A percentile compares a stretch with the other conserved stretches of the same genome.
These are phyloP conservation scores for Periparus ater DNA, from an alignment of 2,797 vertebrate species.

Conservation along the genomic window DNA sequence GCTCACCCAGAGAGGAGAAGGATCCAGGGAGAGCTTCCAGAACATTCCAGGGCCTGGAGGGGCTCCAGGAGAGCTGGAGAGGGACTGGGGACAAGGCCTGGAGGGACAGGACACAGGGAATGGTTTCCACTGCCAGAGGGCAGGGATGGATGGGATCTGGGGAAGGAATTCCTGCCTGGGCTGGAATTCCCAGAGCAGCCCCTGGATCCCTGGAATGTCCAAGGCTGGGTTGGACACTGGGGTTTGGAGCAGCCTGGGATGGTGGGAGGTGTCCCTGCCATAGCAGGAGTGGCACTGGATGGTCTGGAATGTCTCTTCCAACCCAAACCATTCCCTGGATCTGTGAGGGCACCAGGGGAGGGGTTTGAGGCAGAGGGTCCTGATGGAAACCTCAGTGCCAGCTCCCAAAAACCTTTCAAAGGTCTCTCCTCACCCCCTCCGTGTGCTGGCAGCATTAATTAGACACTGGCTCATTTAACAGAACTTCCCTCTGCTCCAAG, in stretches of 20 bases:
- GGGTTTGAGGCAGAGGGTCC: background rate
- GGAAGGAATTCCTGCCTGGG: background rate
- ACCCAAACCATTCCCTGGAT: background rate
- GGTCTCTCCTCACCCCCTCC: background rate
- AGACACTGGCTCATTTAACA: background rate
- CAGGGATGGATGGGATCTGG: background rate
- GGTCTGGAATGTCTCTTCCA: background rate
- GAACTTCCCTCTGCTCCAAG: background rate
- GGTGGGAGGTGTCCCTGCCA: background rate
- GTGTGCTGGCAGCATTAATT: background rate
- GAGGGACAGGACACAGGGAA: background rate
- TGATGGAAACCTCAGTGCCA: background rate
- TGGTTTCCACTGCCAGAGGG: background rate
- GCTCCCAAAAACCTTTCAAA: background rate
- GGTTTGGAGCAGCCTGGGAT: accelerated
- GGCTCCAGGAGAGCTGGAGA: background rate
- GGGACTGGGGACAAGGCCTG: background rate
- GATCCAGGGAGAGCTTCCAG: background rate
- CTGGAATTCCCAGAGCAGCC: background rate
- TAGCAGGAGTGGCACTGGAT: no score
- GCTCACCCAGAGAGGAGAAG: background rate
- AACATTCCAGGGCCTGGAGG: background rate
- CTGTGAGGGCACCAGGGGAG: background rate
- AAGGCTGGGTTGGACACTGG: background rate
- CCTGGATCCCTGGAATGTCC: background rate